Evolutionary conservation across 2,113 vertebrate genomes (phyloP).

Genomic region (Malurus elegans): DNA sequence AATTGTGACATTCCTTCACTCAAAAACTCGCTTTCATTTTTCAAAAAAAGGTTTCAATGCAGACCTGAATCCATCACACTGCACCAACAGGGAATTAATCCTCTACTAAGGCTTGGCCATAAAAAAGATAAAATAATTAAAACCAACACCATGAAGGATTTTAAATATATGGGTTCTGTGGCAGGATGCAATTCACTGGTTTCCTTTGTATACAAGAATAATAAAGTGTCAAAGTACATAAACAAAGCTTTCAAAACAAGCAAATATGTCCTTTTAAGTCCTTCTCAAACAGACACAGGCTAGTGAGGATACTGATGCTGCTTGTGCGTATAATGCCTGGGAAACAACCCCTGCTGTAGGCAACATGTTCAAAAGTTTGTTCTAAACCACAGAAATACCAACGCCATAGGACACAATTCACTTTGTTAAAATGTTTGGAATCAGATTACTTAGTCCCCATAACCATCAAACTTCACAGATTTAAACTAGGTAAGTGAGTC

Average conservation of each 20-base stretch:
- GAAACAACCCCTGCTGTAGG: slow-evolving; percentile 15
- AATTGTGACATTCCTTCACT: not conserved
- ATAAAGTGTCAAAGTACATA: not conserved
- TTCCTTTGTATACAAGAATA: slow-evolving; percentile 7
- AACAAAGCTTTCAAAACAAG: slow-evolving; percentile 6
- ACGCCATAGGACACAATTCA: not conserved
- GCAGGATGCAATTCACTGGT: not conserved
- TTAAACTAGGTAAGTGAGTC: not conserved
- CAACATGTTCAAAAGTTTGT: slow-evolving; percentile 36
- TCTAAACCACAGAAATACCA: slow-evolving; percentile 35
- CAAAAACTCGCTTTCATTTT: not conserved
- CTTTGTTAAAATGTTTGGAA: slow-evolving; percentile 14
- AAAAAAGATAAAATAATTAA: not conserved
- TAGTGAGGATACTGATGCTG: not conserved
- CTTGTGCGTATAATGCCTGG: not conserved
- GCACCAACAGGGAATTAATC: not conserved
- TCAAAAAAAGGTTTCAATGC: not conserved
- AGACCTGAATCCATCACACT: not conserved
- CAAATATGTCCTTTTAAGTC: slow-evolving; percentile 13
- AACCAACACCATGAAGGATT: not conserved
- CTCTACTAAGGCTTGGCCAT: not conserved
- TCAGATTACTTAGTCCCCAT: not conserved
- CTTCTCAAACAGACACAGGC: not conserved
- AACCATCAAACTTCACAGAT: slow-evolving; percentile 11
- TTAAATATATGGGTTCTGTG: not conserved